Percentiles rank a stretch among this genome's conserved stretches.
phyloP scores from a whole-genome alignment of 2,113 vertebrate species.

The Polypterus senegalus region DNA sequence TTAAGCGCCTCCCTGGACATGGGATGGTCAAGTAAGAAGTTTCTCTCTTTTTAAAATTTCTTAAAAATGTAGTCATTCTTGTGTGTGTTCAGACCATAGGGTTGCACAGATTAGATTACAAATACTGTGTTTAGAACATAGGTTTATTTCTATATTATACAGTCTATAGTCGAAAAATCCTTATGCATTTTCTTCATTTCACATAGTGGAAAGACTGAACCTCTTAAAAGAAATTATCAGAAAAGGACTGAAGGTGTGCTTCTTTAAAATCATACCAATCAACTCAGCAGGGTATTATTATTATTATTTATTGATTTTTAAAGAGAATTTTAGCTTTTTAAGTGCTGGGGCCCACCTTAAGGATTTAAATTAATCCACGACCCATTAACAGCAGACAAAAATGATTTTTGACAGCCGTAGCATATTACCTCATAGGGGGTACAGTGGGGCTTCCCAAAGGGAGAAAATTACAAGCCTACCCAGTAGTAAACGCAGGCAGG shows the following conservation, averaged over 20 bases:
- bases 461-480: not conserved
- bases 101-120: too few species aligned
- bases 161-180: too few species aligned
- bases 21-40: too few species aligned
- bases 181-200: constrained; percentile 8
- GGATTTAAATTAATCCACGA: constrained; percentile 44
- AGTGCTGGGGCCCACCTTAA: constrained; percentile 28
- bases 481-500: too few species aligned
- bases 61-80: too few species aligned
- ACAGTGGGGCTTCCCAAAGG: constrained; percentile 36
- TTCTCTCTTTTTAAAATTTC: too few species aligned
- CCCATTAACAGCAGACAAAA: constrained; percentile 46
- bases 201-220: constrained; percentile 6
- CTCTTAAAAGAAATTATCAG: too few species aligned
- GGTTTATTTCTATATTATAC: too few species aligned
- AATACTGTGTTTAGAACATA: too few species aligned
- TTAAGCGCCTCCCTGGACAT: too few species aligned
- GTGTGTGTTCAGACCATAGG: too few species aligned
- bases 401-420: constrained; percentile 55
- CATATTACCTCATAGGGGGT: constrained; percentile 47
- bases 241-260: not conserved
- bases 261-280: not conserved
- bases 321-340: constrained; percentile 25
- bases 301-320: not conserved
- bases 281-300: not conserved